Evolutionary conservation across 2,888 invertebrate genomes (phyloP), one percentile per base, ranked within the genome.

Genomic region (Hecatera dysodea): DNA sequence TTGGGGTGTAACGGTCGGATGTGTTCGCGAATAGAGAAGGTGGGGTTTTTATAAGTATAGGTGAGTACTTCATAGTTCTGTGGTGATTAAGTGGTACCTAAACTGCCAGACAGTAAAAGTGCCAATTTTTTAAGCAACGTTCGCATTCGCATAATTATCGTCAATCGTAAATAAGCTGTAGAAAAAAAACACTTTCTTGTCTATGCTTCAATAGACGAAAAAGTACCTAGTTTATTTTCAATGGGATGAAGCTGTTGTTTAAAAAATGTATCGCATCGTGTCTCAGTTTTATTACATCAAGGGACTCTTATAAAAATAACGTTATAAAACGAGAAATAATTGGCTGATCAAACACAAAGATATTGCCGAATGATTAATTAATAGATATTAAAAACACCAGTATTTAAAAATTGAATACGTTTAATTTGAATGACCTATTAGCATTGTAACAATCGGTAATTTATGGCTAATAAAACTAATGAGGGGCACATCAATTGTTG

Each of bases 401-500:
- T 33, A 29, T 75, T 80, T 70, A 24, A 48, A n/a, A 65, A 70
- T 59, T 57, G 48, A 71, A 82, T 71, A 46, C 57, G 36, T 39
- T 61, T 65, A 48, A 46, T 78, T 65, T 50, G 7, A 69, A 78
- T 62, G n/a, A 39, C 15, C 7, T 50, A 71, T 78, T 71, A 82
- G 19, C 79, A 57, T 59, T 81, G 11, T 24, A 71, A 62, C 42
- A 72, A 82, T 70, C 48, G 57, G 42, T 62, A 50, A 78, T 69
- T 53, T 78, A 65, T 65, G 56, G 33, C 39, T 72, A 19, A 62
- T 82, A 65, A 82, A 82, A 53, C 22, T 72, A 66, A 78, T 62
- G 36, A 71, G 53, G 61, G 9, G 19, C 19, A 39, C 36, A 33
- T 70, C 29, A 62, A 61, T 72, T 59, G 15, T 70, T 65, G 7